Conservation (phyloP, 1,140 invertebrate species). For the Contarinia nasturtii region DNA sequence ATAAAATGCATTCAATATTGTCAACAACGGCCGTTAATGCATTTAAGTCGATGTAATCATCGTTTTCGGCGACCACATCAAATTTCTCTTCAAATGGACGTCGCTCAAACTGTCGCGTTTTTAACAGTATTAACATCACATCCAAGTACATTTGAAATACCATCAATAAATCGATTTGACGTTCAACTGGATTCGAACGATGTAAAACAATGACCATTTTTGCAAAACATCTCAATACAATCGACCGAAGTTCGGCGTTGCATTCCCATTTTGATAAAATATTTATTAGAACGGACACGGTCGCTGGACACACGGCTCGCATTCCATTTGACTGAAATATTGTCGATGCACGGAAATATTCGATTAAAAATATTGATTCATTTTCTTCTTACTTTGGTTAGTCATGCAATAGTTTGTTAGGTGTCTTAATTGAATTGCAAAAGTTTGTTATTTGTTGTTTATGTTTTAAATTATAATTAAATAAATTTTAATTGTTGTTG, state of each 20-base stretch:
- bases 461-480: no score
- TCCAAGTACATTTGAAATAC: slow-evolving; percentile 32
- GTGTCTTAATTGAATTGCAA: no score
- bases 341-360: no score
- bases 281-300: slow-evolving; percentile 33
- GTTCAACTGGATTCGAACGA: slow-evolving; percentile 35
- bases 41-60: slow-evolving; percentile 14
- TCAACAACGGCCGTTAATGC: slow-evolving; percentile 13
- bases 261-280: slow-evolving; percentile 24
- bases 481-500: no score
- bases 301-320: slow-evolving; percentile 38
- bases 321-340: slow-evolving; percentile 33
- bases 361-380: no score
- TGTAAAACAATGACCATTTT: slow-evolving; percentile 35
- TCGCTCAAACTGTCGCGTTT: slow-evolving; percentile 13
- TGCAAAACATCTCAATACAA: slow-evolving; percentile 33
- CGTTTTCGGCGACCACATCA: slow-evolving; percentile 7
- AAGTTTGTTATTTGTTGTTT: no score
- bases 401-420: no score
- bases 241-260: slow-evolving; percentile 18
- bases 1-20: slow-evolving; percentile 13
- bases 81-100: slow-evolving; percentile 6
- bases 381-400: no score
- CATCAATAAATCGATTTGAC: slow-evolving; percentile 36
- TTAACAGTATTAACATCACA: slow-evolving; percentile 17